These are phyloP conservation scores for Beroe ovata DNA, from an alignment of 37 sponge, comb jelly and placozoan genomes.

Conservation along the genomic window DNA sequence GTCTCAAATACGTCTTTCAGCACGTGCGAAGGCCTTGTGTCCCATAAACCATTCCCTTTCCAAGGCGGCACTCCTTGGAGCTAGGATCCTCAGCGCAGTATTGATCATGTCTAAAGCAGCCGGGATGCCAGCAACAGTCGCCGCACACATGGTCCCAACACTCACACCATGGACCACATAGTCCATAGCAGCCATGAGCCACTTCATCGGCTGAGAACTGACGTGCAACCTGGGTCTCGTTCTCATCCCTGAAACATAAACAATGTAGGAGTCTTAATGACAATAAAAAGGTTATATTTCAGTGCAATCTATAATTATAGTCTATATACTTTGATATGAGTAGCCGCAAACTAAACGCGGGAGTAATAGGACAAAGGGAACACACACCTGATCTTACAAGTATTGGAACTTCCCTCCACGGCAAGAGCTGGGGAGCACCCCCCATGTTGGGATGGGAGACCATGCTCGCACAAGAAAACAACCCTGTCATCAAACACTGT, in stretches of 20 bases:
- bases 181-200: neutral
- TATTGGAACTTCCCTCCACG: neutral
- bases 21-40: slow-evolving; percentile 17
- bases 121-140: slow-evolving; percentile 37
- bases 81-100: neutral
- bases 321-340: no score
- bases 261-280: no score
- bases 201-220: slow-evolving; percentile 30
- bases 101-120: slow-evolving; percentile 9
- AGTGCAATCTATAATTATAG: no score
- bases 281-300: no score
- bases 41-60: slow-evolving; percentile 1
- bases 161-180: slow-evolving; percentile 31
- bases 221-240: neutral
- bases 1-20: neutral
- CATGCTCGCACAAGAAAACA: neutral
- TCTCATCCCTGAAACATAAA: neutral
- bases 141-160: slow-evolving; percentile 24
- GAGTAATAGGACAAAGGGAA: no score
- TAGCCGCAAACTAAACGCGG: no score
- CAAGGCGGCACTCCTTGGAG: neutral
- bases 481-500: neutral
- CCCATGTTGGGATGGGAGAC: neutral
- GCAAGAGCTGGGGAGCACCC: neutral
- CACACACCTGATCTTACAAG: neutral